These are phyloP conservation scores for Fulica atra DNA, from an alignment of 2,113 vertebrate genomes.

Conservation along the genomic window DNA sequence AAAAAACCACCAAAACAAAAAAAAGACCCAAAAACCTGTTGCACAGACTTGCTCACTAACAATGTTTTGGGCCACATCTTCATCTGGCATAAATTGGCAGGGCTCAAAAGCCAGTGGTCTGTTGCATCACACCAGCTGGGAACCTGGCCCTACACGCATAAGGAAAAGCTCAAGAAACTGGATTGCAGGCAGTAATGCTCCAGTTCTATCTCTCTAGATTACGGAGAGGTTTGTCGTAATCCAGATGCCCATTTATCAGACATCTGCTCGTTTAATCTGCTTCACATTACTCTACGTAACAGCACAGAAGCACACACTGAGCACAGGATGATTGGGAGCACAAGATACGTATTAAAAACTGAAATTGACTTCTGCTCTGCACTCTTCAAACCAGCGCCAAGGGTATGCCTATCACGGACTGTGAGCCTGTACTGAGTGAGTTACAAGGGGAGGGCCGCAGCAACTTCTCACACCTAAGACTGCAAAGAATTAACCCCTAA, in stretches of 20 bases:
- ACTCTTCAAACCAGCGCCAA: neutral
- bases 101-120: neutral
- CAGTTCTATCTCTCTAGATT: slow-evolving; percentile 1
- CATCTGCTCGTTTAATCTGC: slow-evolving; percentile 4
- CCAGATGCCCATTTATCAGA: slow-evolving; percentile 40
- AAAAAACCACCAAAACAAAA: neutral
- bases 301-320: neutral
- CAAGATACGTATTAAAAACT: neutral
- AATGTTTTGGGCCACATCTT: neutral
- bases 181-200: neutral
- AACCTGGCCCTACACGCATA: neutral
- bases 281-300: neutral
- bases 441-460: neutral
- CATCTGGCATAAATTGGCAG: neutral
- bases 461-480: neutral
- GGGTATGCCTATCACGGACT: neutral
- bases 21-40: neutral
- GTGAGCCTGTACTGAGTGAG: neutral
- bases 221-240: neutral
- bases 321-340: neutral
- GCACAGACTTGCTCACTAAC: neutral
- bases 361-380: neutral
- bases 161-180: neutral
- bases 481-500: neutral
- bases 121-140: neutral